These are phyloP conservation scores for Gandaritis pyraliata DNA, from an alignment of 2,888 invertebrate species.

Conservation along the genomic window DNA sequence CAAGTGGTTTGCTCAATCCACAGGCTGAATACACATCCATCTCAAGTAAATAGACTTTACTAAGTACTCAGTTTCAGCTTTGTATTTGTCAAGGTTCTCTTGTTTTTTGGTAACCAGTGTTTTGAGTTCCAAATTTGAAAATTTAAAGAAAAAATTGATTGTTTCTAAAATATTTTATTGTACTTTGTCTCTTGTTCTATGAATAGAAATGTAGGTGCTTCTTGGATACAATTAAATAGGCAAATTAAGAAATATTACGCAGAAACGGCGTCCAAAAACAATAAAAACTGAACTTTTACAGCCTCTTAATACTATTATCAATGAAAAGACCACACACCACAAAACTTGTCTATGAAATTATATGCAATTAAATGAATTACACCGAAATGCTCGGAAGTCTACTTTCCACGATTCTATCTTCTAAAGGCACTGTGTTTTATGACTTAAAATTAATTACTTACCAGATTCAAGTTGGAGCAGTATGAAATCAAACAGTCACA, in stretches of 20 bases:
- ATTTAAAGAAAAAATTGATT: too few species aligned
- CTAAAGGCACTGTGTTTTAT: constrained; percentile 48
- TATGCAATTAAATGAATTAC: constrained; percentile 52
- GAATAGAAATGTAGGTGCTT: constrained; percentile 8
- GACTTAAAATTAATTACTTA: constrained; percentile 62
- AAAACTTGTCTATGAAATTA: constrained; percentile 43
- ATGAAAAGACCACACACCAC: constrained; percentile 46
- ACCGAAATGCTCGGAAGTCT: constrained; percentile 34
- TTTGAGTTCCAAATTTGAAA: too few species aligned
- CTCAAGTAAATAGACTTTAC: too few species aligned
- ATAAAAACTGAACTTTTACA: constrained; percentile 42
- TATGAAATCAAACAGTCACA: constrained; percentile 67
- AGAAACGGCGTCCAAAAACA: constrained; percentile 36
- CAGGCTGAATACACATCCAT: too few species aligned
- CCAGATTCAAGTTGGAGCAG: constrained; percentile 55
- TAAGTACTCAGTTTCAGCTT: too few species aligned
- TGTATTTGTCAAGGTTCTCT: too few species aligned
- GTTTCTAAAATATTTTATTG: not conserved
- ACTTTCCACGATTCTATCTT: constrained; percentile 48
- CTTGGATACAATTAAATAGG: constrained; percentile 24
- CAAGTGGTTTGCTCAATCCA: too few species aligned
- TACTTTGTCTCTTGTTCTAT: constrained; percentile 17
- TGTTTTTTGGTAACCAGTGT: too few species aligned
- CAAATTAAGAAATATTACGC: constrained; percentile 36
- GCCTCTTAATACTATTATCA: constrained; percentile 40